Conservation (phyloP, 2,797 vertebrate genomes). For the Intellagama lesueurii region DNA sequence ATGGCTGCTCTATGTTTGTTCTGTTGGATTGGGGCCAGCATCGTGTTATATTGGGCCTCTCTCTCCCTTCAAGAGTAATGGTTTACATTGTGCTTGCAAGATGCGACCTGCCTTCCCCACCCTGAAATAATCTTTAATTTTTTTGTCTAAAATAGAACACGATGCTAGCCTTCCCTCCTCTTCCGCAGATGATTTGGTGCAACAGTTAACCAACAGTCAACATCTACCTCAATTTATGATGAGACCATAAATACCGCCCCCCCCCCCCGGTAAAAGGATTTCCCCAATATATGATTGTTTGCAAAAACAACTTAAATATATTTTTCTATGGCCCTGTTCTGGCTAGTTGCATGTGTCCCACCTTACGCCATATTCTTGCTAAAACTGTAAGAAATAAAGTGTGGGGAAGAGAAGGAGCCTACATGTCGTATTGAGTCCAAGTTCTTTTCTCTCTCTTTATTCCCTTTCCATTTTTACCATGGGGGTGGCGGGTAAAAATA, state of each 20-base stretch:
- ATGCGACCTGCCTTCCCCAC: not conserved
- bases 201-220: not conserved
- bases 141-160: not conserved
- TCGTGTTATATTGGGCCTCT: too few species aligned
- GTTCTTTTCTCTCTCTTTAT: not conserved
- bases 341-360: not conserved
- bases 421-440: not conserved
- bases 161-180: not conserved
- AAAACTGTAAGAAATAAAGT: not conserved
- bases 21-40: not conserved
- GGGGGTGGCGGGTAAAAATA: too few species aligned
- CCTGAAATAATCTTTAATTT: not conserved
- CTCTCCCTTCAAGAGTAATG: not conserved
- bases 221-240: not conserved
- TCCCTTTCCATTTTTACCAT: not conserved
- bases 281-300: not conserved
- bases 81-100: conserved; percentile 1
- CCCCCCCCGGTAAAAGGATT: too few species aligned
- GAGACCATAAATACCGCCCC: not conserved
- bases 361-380: not conserved
- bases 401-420: not conserved
- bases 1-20: not conserved
- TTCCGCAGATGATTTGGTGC: not conserved
- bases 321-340: not conserved
- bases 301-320: not conserved